Evolutionary conservation across 2,113 vertebrate genomes (phyloP).

Genomic region (Passer domesticus): DNA sequence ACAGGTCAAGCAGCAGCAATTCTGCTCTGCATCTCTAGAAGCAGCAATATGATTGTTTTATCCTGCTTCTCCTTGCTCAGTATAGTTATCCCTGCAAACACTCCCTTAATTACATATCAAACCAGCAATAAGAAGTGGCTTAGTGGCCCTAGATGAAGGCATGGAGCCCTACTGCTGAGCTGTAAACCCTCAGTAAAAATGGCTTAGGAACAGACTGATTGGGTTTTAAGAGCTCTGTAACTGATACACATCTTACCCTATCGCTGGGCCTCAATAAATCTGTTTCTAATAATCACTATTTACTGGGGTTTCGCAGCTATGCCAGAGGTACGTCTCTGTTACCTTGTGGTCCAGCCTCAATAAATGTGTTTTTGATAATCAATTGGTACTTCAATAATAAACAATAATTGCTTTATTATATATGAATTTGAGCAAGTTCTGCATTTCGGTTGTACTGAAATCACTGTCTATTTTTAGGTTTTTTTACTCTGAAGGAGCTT

Average conservation of each 20-base stretch:
- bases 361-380: constrained; percentile 80
- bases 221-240: constrained; percentile 73
- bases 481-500: not conserved
- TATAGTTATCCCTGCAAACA: not conserved
- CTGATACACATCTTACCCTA: constrained; percentile 51
- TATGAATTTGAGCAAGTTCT: constrained; percentile 25
- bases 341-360: constrained; percentile 70
- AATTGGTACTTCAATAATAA: constrained; percentile 73
- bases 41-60: not conserved
- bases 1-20: not conserved
- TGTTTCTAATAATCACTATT: constrained; percentile 77
- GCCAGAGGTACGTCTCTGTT: constrained; percentile 72
- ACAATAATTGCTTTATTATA: constrained; percentile 70
- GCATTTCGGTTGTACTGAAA: not conserved
- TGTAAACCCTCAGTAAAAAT: constrained; percentile 58
- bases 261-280: constrained; percentile 65
- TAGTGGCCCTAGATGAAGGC: constrained; percentile 40
- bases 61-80: not conserved
- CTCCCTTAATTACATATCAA: constrained; percentile 25
- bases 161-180: constrained; percentile 45
- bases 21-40: not conserved
- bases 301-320: constrained; percentile 70
- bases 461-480: not conserved
- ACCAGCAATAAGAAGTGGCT: constrained; percentile 46
- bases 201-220: constrained; percentile 58